Evolutionary conservation across 2,888 invertebrate genomes (phyloP).

Genomic region (Andrena fulva): DNA sequence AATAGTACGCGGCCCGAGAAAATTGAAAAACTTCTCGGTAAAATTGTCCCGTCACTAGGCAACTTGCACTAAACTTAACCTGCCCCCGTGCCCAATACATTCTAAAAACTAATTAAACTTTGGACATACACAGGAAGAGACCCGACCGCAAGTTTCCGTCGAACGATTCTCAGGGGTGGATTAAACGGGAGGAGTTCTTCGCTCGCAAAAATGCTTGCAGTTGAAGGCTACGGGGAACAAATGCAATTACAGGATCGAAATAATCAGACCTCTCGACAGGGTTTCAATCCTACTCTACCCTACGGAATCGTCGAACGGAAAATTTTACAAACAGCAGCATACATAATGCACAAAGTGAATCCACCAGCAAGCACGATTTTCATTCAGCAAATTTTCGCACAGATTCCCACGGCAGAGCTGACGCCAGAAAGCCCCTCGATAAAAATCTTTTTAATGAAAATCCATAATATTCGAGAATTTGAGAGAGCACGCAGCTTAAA

Average conservation of each 20-base stretch:
- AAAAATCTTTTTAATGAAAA: slow-evolving; percentile 44
- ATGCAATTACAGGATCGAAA: slow-evolving; percentile 40
- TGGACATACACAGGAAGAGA: slow-evolving; percentile 74
- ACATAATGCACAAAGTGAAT: background rate
- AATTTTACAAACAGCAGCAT: background rate
- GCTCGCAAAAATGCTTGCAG: slow-evolving; percentile 56
- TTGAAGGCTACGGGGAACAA: slow-evolving; percentile 32
- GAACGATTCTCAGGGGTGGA: slow-evolving; percentile 64
- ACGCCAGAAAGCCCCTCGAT: background rate
- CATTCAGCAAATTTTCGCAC: background rate
- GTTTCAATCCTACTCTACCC: slow-evolving; percentile 2
- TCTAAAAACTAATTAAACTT: slow-evolving; percentile 85
- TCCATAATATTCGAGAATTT: slow-evolving; percentile 36
- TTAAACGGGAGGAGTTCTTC: slow-evolving; percentile 53
- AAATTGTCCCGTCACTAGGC: slow-evolving; percentile 80
- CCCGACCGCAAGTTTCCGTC: slow-evolving; percentile 64
- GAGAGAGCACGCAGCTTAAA: background rate
- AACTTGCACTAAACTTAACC: slow-evolving; percentile 78
- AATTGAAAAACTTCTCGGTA: slow-evolving; percentile 84
- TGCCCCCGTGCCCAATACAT: slow-evolving; percentile 71
- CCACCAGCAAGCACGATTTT: background rate
- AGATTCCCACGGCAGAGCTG: background rate
- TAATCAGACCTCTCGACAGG: slow-evolving; percentile 30
- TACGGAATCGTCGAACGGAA: background rate
- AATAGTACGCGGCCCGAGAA: slow-evolving; percentile 76